Evolutionary conservation across 1,140 invertebrate species (phyloP).

Genomic region (Hylaeus volcanicus): DNA sequence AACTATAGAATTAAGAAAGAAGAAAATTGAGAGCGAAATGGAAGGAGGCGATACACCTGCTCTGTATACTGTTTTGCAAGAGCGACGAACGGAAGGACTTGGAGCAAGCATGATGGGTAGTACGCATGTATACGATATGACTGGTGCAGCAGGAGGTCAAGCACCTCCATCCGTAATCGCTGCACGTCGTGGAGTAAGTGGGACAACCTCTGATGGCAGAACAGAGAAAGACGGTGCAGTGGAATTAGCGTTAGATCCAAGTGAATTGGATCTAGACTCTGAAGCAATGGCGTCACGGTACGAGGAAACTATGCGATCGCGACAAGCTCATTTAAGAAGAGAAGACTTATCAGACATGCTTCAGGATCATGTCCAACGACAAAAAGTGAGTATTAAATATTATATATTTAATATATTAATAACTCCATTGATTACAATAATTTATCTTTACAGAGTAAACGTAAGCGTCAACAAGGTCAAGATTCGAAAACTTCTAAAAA

Average conservation of each 20-base stretch:
- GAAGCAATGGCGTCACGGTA: conserved; percentile 98
- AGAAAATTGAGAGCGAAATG: conserved; percentile 98
- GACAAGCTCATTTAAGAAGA: conserved; percentile 91
- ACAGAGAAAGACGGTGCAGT: conserved; percentile 87
- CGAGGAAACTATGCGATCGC: conserved; percentile 96
- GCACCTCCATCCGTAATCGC: conserved; percentile 81
- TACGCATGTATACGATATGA: conserved; percentile 97
- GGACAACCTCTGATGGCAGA: conserved; percentile 71
- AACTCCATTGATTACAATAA: conserved; percentile 18
- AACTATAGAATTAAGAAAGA: conserved; percentile 98
- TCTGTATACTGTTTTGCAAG: conserved; percentile 96
- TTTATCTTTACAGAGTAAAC: conserved; percentile 87
- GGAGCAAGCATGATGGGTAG: conserved; percentile 99
- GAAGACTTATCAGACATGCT: conserved; percentile 99
- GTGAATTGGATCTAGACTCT: conserved; percentile 97
- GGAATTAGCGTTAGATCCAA: conserved; percentile 97
- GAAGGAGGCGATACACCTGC: conserved; percentile 96
- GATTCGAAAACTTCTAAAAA: conserved; percentile 95
- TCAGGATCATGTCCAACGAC: conserved; percentile 97
- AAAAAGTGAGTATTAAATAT: conserved; percentile 84
- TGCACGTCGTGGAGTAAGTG: conserved; percentile 74
- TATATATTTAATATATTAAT: conserved; percentile 28
- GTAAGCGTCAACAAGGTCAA: conserved; percentile 93
- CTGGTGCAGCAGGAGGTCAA: conserved; percentile 82
- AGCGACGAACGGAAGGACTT: conserved; percentile 94